phyloP scores from a whole-genome alignment of 2,888 invertebrate species.

The Himalopsyche anomala region DNA sequence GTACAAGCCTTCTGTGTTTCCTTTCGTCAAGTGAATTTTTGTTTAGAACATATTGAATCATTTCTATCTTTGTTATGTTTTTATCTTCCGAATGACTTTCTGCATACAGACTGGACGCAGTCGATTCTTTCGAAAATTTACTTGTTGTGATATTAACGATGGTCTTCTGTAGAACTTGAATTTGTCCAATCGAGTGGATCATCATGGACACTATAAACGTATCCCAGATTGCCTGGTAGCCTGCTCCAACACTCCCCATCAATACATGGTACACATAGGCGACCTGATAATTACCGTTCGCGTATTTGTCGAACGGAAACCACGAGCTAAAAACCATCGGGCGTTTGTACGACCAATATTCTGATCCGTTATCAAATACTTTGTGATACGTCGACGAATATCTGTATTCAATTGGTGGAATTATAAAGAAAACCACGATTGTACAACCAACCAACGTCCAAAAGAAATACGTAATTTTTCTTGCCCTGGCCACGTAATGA shows the following conservation, averaged over 20 bases:
- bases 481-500: conserved; percentile 51
- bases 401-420: conserved; percentile 60
- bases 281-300: background rate
- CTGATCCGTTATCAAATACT: conserved; percentile 56
- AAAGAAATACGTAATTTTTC: conserved; percentile 58
- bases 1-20: no score
- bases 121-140: no score
- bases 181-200: no score
- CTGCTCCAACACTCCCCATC: background rate
- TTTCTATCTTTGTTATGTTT: no score
- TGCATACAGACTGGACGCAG: no score
- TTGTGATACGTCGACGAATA: conserved; percentile 58
- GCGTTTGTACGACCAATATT: conserved; percentile 59
- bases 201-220: no score
- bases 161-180: no score
- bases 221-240: background rate
- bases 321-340: conserved; percentile 64
- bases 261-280: background rate
- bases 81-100: no score
- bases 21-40: no score
- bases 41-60: no score
- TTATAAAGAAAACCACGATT: conserved; percentile 54
- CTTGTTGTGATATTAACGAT: no score
- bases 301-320: conserved; percentile 65
- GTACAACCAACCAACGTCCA: conserved; percentile 57